Conservation (phyloP, 2,888 invertebrate genomes). For the Ectropis crepuscularia region DNA sequence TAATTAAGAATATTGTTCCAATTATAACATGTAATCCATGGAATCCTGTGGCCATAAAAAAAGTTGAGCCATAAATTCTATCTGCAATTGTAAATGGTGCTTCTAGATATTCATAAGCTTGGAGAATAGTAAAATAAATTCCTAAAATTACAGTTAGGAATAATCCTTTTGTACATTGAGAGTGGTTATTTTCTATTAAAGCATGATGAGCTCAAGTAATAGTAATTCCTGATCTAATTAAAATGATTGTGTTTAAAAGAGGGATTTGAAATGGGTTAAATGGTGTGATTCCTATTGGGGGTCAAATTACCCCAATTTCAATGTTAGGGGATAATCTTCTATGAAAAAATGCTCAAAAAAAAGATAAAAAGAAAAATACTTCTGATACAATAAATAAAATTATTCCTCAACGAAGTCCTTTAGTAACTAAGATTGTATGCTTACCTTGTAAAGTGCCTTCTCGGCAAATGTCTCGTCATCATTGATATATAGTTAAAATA, state of each 20-base stretch:
- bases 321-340: slow-evolving; percentile 69
- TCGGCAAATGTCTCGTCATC: slow-evolving; percentile 89
- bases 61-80: slow-evolving; percentile 88
- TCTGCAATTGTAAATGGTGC: slow-evolving; percentile 73
- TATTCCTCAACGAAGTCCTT: slow-evolving; percentile 88
- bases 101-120: slow-evolving; percentile 88
- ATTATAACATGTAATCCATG: slow-evolving; percentile 90
- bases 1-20: slow-evolving; percentile 64
- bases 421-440: slow-evolving; percentile 84
- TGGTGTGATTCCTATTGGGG: slow-evolving; percentile 85
- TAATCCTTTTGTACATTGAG: slow-evolving; percentile 74
- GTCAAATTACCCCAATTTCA: slow-evolving; percentile 83
- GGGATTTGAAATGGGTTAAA: slow-evolving; percentile 90
- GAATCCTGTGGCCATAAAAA: slow-evolving; percentile 90
- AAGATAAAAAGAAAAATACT: slow-evolving; percentile 85
- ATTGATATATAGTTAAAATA: slow-evolving; percentile 85
- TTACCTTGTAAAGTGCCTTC: slow-evolving; percentile 88
- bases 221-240: slow-evolving; percentile 88
- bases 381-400: slow-evolving; percentile 90
- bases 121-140: slow-evolving; percentile 87
- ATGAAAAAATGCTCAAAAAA: slow-evolving; percentile 87
- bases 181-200: slow-evolving; percentile 68
- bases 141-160: slow-evolving; percentile 65
- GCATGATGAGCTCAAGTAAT: slow-evolving; percentile 85
- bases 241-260: slow-evolving; percentile 89